Conservation (phyloP, 2,888 invertebrate genomes). For the Augiades crinisus region DNA sequence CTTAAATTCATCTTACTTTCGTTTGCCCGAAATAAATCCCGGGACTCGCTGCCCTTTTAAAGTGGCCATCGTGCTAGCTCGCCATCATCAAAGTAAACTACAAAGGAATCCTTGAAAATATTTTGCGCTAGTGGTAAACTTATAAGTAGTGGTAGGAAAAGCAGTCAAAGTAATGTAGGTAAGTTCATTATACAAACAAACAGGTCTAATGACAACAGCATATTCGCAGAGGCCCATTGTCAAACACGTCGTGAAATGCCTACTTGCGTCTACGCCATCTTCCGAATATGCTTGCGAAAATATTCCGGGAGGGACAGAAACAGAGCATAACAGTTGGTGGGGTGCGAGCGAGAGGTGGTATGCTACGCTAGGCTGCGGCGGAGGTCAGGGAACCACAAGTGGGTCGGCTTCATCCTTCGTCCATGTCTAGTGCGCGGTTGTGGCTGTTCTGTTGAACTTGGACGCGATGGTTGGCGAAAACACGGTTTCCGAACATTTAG, state of each 20-base stretch:
- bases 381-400: conserved; percentile 81
- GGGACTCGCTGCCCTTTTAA: too few relatives aligned
- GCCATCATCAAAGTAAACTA: too few relatives aligned
- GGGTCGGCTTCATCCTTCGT: conserved; percentile 78
- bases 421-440: conserved; percentile 54
- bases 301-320: conserved; percentile 75
- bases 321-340: conserved; percentile 23
- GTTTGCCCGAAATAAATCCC: too few relatives aligned
- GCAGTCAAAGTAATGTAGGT: background rate
- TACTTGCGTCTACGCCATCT: conserved; percentile 61
- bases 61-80: too few relatives aligned
- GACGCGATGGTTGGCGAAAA: conserved; percentile 59
- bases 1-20: too few relatives aligned
- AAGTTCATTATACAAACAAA: background rate
- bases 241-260: conserved; percentile 53
- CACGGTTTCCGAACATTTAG: conserved; percentile 69
- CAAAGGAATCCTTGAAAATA: too few relatives aligned
- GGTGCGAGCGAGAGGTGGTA: conserved; percentile 48
- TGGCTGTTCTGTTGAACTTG: conserved; percentile 74
- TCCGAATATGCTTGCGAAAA: conserved; percentile 74
- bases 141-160: too few relatives aligned
- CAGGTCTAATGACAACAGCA: conserved; percentile 6
- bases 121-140: too few relatives aligned
- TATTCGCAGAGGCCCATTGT: conserved; percentile 35
- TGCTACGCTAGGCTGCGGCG: conserved; percentile 66